Conservation (phyloP, 2,888 invertebrate species). For the Mamestra brassicae region DNA sequence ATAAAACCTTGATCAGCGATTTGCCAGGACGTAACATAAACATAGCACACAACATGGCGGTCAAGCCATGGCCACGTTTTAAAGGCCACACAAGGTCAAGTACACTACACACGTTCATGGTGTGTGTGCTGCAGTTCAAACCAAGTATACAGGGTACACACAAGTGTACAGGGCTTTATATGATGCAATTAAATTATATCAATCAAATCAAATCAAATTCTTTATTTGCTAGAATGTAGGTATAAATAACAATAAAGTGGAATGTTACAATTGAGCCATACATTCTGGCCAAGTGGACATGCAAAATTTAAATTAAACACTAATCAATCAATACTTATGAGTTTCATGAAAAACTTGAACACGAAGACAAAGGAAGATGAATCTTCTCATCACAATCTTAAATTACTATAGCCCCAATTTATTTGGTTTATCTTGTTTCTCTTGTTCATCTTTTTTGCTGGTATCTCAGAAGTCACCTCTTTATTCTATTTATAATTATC, state of each 20-base stretch:
- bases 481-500: too few relatives aligned
- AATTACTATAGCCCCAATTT: background rate
- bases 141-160: too few relatives aligned
- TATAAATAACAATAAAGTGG: too few relatives aligned
- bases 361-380: background rate
- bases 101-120: background rate
- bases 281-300: too few relatives aligned
- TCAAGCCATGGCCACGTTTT: conserved; percentile 3
- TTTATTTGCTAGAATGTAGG: too few relatives aligned
- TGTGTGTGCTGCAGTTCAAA: background rate
- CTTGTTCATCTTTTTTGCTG: too few relatives aligned
- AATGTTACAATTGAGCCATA: too few relatives aligned
- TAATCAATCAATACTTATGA: background rate
- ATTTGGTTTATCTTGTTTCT: too few relatives aligned
- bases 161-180: too few relatives aligned
- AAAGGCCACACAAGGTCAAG: conserved; percentile 16
- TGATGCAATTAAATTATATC: background rate
- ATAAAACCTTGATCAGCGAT: conserved; percentile 4
- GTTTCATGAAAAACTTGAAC: background rate
- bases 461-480: too few relatives aligned
- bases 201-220: too few relatives aligned
- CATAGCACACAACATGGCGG: background rate
- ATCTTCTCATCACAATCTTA: background rate
- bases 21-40: background rate
- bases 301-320: too few relatives aligned